Percentiles rank a stretch among this genome's conserved stretches.
Evolutionary conservation across 1,140 invertebrate species (phyloP).

Genomic region (Polyergus mexicanus): DNA sequence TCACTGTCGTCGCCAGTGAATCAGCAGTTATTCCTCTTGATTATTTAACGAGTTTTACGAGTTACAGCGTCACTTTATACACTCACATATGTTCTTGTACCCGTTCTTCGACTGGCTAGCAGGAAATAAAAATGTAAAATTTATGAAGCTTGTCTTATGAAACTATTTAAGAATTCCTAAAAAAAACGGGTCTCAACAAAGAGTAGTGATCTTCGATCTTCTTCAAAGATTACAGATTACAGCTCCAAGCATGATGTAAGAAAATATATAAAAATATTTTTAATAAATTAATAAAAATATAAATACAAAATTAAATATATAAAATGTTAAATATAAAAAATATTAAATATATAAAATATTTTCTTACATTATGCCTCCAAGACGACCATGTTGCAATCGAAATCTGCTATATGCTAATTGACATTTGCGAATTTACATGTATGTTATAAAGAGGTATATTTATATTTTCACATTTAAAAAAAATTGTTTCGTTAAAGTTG

Average conservation of each 20-base stretch:
- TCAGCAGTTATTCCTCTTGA: not conserved
- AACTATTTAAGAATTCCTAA: not conserved
- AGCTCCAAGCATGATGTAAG: no score
- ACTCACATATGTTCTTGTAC: not conserved
- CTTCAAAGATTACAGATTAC: not conserved
- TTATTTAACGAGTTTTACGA: conserved; percentile 30
- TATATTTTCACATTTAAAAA: conserved; percentile 3
- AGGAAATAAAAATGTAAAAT: not conserved
- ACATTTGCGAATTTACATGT: not conserved
- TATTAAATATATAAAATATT: no score
- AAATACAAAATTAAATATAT: no score
- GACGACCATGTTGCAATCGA: not conserved
- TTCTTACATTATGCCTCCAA: not conserved
- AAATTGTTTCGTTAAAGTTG: not conserved
- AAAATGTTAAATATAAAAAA: no score
- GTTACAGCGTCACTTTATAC: not conserved
- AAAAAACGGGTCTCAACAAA: not conserved
- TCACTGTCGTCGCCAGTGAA: not conserved
- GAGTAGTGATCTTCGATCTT: not conserved
- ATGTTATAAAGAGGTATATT: not conserved
- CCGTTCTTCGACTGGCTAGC: not conserved
- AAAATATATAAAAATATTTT: no score
- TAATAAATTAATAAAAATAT: no score
- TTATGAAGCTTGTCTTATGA: not conserved
- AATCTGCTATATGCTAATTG: not conserved